Conservation (phyloP, 1,140 invertebrate genomes). For the Drosophila equinoxialis region DNA sequence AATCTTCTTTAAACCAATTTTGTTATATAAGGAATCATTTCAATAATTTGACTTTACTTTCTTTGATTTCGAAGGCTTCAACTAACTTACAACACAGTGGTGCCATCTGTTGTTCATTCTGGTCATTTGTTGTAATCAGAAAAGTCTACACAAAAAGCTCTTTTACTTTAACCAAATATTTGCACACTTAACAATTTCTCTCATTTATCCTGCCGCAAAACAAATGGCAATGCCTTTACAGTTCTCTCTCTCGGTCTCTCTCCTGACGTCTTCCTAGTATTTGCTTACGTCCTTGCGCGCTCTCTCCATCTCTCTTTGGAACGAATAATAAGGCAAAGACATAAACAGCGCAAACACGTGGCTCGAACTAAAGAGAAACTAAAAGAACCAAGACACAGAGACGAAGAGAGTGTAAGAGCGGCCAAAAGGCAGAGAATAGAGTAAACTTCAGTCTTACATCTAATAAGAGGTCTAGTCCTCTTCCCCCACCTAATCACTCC, state of each 20-base stretch:
- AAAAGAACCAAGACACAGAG: background rate
- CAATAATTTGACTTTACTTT: no score
- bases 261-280: background rate
- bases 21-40: no score
- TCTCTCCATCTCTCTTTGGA: constrained; percentile 12
- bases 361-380: constrained; percentile 16
- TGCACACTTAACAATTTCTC: background rate
- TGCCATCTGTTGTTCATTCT: constrained; percentile 40
- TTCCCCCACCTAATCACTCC: background rate
- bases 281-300: background rate
- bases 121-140: background rate
- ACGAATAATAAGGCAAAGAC: constrained; percentile 67
- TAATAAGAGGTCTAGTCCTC: background rate
- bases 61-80: no score
- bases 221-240: constrained; percentile 14
- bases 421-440: background rate
- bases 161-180: constrained; percentile 4
- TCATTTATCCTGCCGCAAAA: background rate
- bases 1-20: no score
- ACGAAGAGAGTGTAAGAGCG: background rate
- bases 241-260: constrained; percentile 15
- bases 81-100: background rate
- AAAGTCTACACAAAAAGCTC: constrained; percentile 51
- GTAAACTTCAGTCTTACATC: constrained; percentile 24
- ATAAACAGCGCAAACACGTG: constrained; percentile 67